Evolutionary conservation across 2,797 vertebrate species (phyloP).

Genomic region (Sciurus vulgaris): DNA sequence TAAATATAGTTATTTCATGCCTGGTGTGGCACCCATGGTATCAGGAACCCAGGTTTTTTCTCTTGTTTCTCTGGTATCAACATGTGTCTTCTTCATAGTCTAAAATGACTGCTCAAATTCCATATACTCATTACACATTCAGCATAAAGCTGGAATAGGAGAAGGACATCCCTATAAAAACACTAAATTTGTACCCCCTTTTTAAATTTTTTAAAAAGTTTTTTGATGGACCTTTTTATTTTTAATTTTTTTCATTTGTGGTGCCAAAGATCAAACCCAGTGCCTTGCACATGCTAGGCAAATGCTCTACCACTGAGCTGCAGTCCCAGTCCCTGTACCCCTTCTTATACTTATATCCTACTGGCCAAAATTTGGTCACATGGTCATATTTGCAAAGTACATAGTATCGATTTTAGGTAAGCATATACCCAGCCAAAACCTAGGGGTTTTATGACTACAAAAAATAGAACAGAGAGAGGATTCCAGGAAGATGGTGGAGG

Average conservation of each 20-base stretch:
- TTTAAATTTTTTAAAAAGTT: no score
- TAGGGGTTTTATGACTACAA: not conserved
- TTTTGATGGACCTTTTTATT: no score
- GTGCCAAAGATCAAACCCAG: no score
- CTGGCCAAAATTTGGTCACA: not conserved
- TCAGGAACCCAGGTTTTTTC: not conserved
- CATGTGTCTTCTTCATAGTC: not conserved
- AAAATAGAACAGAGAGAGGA: not conserved
- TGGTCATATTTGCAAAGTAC: not conserved
- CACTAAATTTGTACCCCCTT: not conserved
- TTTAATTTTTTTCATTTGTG: no score
- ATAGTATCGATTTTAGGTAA: not conserved
- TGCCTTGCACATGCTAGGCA: no score
- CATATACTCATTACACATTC: not conserved
- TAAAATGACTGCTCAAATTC: not conserved
- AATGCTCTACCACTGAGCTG: no score
- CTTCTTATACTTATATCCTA: not conserved
- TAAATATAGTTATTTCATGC: not conserved
- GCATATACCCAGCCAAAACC: not conserved
- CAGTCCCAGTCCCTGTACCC: not conserved
- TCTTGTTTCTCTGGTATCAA: not conserved
- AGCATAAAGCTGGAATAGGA: not conserved
- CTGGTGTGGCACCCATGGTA: not conserved
- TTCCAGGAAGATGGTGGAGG: not conserved
- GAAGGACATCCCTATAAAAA: not conserved